Evolutionary conservation across 2,113 vertebrate genomes (phyloP), one percentile per base, ranked within the genome.

Genomic region (Hymenochirus boettgeri): DNA sequence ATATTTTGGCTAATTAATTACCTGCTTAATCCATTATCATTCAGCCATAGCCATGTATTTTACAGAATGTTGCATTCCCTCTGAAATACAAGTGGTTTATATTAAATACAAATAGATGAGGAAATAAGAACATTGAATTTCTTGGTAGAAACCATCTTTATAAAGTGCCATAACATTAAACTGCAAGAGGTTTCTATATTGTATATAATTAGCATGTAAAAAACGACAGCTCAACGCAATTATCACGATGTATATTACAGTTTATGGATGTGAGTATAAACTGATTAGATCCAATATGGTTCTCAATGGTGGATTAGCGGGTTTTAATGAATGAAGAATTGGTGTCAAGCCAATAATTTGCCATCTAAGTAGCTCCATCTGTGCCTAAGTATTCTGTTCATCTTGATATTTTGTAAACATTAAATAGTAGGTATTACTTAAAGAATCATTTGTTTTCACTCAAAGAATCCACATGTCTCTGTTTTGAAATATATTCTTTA

Each of bases 201-300:
- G 65, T 57, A 18, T 45, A 45, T 52, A 42, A 69, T 69, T 69
- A 60, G 18, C 24, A 45, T 25, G 51, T 31, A 29, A 50, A 22
- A 60, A 53, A 31, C 23, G 60, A 51, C 57, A 9, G 47, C 19
- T 45, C 52, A 69, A 45, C 56, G 48, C 33, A n/a, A 59, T 67
- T 67, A 67, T 58, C 26, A 33, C 42, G 56, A 39, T 29, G 48
- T 60, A 42, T 69, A 69, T 69, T 69, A 31, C 18, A 19, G 47
- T 69, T 69, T 69, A 60, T 60, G 51, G 55, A 59, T 53, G 56
- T 60, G 47, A 53, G 57, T 69, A 55, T 59, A 66, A 66, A 66
- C 47, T 59, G 56, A 69, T 69, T 69, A 69, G 27, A 60, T 69
- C 57, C 56, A 69, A 69, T 69, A 69, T 59, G 56, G 57, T 69